A percentile compares a stretch with the other conserved stretches of the same genome.
Evolutionary conservation across 2,113 vertebrate genomes (phyloP).

Genomic region (Bufo bufo): DNA sequence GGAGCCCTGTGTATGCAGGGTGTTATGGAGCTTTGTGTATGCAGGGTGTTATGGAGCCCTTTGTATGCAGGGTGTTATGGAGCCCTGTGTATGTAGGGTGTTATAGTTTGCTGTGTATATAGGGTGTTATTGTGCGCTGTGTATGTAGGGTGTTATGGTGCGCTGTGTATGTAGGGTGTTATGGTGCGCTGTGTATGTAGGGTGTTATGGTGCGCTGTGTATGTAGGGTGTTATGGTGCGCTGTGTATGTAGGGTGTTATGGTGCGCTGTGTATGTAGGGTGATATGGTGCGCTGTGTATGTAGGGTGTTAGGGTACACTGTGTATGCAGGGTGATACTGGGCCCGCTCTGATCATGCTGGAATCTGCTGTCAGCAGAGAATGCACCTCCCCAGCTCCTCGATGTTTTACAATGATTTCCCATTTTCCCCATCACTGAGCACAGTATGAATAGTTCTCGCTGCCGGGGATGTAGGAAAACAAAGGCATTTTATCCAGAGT

Average conservation of each 20-base stretch:
- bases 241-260: neutral
- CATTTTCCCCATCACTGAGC: slow-evolving; percentile 41
- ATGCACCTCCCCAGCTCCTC: slow-evolving; percentile 1
- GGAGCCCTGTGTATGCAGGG: too few species aligned
- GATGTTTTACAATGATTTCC: slow-evolving; percentile 50
- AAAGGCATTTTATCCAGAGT: slow-evolving; percentile 31
- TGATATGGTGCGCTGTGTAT: neutral
- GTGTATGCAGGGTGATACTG: neutral
- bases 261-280: neutral
- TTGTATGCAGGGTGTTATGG: too few species aligned
- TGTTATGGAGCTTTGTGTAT: too few species aligned
- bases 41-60: too few species aligned
- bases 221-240: neutral
- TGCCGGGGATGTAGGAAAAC: slow-evolving; percentile 23
- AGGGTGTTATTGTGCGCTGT: too few species aligned
- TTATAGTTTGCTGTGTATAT: too few species aligned
- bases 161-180: too few species aligned
- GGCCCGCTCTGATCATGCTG: neutral
- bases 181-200: too few species aligned
- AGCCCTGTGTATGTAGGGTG: too few species aligned
- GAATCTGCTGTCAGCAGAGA: neutral
- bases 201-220: too few species aligned
- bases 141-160: too few species aligned
- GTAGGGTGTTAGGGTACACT: neutral
- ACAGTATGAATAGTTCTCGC: slow-evolving; percentile 27